A percentile compares a stretch with the other conserved stretches of the same genome.
Evolutionary conservation across 2,113 vertebrate genomes (phyloP).

Genomic region (Danionella cerebrum): DNA sequence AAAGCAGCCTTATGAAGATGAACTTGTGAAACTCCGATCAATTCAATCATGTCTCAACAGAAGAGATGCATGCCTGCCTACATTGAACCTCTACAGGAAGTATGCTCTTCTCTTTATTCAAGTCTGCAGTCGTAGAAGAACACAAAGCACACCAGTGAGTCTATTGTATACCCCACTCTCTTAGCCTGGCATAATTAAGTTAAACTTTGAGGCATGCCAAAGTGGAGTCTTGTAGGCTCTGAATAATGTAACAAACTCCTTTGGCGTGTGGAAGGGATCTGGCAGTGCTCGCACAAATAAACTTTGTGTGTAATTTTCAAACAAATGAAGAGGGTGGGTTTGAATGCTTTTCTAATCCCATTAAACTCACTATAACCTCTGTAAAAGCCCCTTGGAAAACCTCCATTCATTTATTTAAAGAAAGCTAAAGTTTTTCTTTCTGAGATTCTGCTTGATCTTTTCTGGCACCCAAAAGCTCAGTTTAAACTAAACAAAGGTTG

Average conservation of each 20-base stretch:
- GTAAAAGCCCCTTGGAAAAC: neutral
- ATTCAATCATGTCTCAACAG: neutral
- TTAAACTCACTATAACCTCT: slow-evolving; percentile 1
- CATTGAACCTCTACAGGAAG: slow-evolving; percentile 21
- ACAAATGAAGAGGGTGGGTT: neutral
- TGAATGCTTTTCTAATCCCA: slow-evolving; percentile 12
- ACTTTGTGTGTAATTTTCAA: neutral
- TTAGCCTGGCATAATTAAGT: slow-evolving; percentile 30
- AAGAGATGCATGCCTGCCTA: neutral
- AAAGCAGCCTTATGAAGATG: too few species aligned
- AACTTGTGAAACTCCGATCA: too few species aligned
- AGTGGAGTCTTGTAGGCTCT: slow-evolving; percentile 20
- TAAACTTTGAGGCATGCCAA: slow-evolving; percentile 27
- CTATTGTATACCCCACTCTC: slow-evolving; percentile 9
- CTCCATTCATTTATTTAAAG: slow-evolving; percentile 3
- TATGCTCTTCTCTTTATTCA: slow-evolving; percentile 25
- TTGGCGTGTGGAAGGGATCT: slow-evolving; percentile 21
- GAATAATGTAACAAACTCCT: slow-evolving; percentile 27
- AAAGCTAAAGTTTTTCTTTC: neutral
- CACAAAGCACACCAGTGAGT: neutral
- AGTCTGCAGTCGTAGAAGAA: slow-evolving; percentile 16
- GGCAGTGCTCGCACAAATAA: slow-evolving; percentile 9
- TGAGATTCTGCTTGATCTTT: neutral
- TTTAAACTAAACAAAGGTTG: neutral
- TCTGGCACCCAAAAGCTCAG: neutral